Evolutionary conservation across 2,888 invertebrate genomes (phyloP).

Genomic region (Himalopsyche tibetana): DNA sequence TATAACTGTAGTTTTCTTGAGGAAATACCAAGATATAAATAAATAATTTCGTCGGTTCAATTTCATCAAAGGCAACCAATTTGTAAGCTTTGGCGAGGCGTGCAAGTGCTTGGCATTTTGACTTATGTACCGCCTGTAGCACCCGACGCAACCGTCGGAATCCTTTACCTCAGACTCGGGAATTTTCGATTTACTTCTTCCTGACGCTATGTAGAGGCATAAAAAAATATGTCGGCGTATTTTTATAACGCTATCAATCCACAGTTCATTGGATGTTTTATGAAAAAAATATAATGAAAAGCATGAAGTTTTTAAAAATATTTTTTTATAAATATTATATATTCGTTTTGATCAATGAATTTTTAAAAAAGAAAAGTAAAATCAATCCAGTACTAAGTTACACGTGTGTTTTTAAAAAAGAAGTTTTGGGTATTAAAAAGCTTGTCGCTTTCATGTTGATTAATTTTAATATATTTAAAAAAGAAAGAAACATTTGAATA

Average conservation of each 20-base stretch:
- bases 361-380: neutral
- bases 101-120: slow-evolving; percentile 40
- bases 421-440: no score
- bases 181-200: slow-evolving; percentile 42
- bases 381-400: no score
- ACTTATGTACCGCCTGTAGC: slow-evolving; percentile 35
- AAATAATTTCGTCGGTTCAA: slow-evolving; percentile 40
- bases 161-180: slow-evolving; percentile 24
- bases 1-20: neutral
- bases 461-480: no score
- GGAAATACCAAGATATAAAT: slow-evolving; percentile 3
- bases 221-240: slow-evolving; percentile 19
- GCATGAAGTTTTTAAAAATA: neutral
- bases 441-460: no score
- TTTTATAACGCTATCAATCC: slow-evolving; percentile 31
- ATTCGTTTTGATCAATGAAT: neutral
- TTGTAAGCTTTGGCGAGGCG: slow-evolving; percentile 38
- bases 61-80: slow-evolving; percentile 35
- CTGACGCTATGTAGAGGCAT: slow-evolving; percentile 2
- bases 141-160: slow-evolving; percentile 1
- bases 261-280: slow-evolving; percentile 22
- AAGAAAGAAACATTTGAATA: no score
- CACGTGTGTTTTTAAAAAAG: no score
- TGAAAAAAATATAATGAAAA: slow-evolving; percentile 34
- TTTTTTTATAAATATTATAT: neutral